Evolutionary conservation across 2,888 invertebrate genomes (phyloP).

Genomic region (Pachycephus smyrnensis): DNA sequence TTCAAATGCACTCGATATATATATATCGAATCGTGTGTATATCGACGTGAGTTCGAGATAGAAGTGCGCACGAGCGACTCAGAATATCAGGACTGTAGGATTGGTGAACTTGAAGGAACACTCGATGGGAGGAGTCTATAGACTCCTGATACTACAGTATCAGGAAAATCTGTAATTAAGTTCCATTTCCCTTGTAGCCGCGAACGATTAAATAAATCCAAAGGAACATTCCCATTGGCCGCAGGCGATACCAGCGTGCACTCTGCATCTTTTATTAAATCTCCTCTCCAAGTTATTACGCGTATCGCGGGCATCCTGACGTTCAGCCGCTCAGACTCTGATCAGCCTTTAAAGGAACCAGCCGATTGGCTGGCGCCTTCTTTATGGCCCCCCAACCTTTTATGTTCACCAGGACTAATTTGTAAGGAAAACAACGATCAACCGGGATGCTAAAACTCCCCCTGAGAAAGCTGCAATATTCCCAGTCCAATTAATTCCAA

Average conservation of each 20-base stretch:
- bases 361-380: neutral
- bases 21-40: neutral
- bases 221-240: constrained; percentile 24
- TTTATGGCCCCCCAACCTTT: neutral
- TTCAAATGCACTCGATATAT: neutral
- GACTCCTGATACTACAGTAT: constrained; percentile 37
- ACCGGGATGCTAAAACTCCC: neutral
- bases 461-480: constrained; percentile 9
- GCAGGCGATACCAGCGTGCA: constrained; percentile 27
- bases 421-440: constrained; percentile 21
- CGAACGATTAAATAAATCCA: constrained; percentile 26
- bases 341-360: neutral
- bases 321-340: neutral
- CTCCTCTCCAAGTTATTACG: constrained; percentile 31
- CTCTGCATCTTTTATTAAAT: constrained; percentile 51
- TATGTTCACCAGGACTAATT: constrained; percentile 17
- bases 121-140: neutral
- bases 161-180: constrained; percentile 52
- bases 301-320: constrained; percentile 1
- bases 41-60: neutral
- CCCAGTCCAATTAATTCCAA: constrained; percentile 19
- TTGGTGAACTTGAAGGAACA: neutral
- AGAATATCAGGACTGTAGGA: neutral
- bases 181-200: constrained; percentile 31
- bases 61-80: neutral